These are phyloP conservation scores for Butorides virescens DNA, from an alignment of 2,113 vertebrate genomes.

Conservation along the genomic window DNA sequence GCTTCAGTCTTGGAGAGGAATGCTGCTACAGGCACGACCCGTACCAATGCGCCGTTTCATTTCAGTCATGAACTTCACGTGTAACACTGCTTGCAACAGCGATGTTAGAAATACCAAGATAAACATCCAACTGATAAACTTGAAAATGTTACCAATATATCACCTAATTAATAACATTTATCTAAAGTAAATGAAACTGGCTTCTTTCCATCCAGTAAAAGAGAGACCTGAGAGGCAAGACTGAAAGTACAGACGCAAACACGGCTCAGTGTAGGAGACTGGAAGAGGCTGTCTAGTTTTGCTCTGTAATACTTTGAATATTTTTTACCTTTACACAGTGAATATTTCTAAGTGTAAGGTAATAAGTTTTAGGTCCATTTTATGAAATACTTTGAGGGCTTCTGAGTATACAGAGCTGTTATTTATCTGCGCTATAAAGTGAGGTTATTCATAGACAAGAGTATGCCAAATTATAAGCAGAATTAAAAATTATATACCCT, in stretches of 20 bases:
- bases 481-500: not conserved
- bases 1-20: not conserved
- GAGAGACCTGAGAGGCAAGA: not conserved
- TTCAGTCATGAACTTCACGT: not conserved
- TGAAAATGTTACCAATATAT: not conserved
- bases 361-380: not conserved
- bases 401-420: not conserved
- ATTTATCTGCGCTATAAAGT: not conserved
- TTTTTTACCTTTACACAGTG: not conserved
- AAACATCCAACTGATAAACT: not conserved
- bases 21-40: not conserved
- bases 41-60: not conserved
- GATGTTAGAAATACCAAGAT: not conserved
- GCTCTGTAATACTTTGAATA: not conserved
- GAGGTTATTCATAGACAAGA: not conserved
- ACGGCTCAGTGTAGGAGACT: not conserved
- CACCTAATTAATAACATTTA: not conserved
- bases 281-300: not conserved
- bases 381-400: not conserved
- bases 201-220: not conserved
- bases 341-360: not conserved
- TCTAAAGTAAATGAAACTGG: not conserved
- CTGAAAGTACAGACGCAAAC: not conserved
- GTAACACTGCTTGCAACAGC: not conserved
- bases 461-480: not conserved